Evolutionary conservation across 2,113 vertebrate genomes (phyloP), one percentile per base, ranked within the genome.

Genomic region (Nansenia antarctica): DNA sequence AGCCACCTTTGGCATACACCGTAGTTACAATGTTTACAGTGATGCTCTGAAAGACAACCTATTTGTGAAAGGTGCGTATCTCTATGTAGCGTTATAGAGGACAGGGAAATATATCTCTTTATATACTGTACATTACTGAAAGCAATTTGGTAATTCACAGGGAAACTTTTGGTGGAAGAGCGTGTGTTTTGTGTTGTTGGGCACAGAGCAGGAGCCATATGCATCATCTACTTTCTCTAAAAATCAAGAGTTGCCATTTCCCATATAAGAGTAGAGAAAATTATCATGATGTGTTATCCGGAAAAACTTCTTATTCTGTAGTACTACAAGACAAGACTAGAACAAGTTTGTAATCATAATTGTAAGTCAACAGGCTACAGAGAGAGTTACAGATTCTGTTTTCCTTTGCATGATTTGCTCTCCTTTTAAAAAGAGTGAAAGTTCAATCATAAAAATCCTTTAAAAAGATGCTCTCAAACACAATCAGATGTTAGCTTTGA

Each of bases 11-110:
- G 45, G 62, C 61, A 62, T 53, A 71, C 60, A 7, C 70, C 72
- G 67, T 42, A 62, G 55, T 82, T 83, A 76, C 72, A 79, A 49
- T 3, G 7, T 49, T 9, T 20, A 49, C 45, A 49, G 72, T 85
- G 78, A 76, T 74, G 62, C 72, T 82, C 57, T 49, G 75, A 81
- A 73, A 80, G 54, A 69, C 9, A 22, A 79, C 65, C 18, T 73
- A 45, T 81, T 77, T 83, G 63, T 80, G 78, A 69, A 88, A 89
- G 85, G 86, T 87, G 86, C 85, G 82, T 82, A 80, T 81, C 59
- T 64, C 39, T 81, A 29, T 65, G 72, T 60, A 75, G 20, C 84
- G 66, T 49, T 67, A 72, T 26, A 77, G 31, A 29, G 69, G 52
- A 77, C 69, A 34, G 24, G 61, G 69, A 59, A 61, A 77, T 58